Percentiles rank a stretch among this genome's conserved stretches.
Evolutionary conservation across 1,140 invertebrate species (phyloP).

Genomic region (Eupristina koningsbergeri): DNA sequence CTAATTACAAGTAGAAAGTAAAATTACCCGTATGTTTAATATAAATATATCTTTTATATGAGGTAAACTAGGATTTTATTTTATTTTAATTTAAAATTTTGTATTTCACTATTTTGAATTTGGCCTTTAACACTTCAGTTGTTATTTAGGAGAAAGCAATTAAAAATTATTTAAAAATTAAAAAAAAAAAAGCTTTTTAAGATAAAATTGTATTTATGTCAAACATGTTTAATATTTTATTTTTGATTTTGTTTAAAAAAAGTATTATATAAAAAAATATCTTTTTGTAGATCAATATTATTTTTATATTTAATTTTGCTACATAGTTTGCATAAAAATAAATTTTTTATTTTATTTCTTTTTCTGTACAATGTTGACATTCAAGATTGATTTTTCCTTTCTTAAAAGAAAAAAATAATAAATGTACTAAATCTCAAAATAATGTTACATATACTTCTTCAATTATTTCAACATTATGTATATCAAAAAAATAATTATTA

Average conservation of each 20-base stretch:
- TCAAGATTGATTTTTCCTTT: not conserved
- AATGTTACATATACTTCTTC: not conserved
- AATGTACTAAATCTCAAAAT: not conserved
- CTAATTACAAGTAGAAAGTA: too few species aligned
- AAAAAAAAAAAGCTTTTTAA: too few species aligned
- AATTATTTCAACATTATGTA: not conserved
- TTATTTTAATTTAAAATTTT: not conserved
- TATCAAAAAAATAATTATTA: not conserved
- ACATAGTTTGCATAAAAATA: not conserved
- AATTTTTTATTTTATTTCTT: not conserved
- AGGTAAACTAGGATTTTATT: too few species aligned
- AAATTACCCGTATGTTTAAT: too few species aligned
- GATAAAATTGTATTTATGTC: too few species aligned
- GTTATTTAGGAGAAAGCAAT: too few species aligned
- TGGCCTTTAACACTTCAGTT: not conserved
- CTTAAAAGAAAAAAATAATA: not conserved
- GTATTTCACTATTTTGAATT: not conserved
- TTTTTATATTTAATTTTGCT: not conserved
- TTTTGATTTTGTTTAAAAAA: too few species aligned
- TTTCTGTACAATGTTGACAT: not conserved
- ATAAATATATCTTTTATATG: too few species aligned
- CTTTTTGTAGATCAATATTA: not conserved
- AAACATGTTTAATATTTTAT: too few species aligned
- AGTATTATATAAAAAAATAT: not conserved
- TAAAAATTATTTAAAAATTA: too few species aligned